Conservation (phyloP, 2,797 vertebrate species). For the Simalia tracyae region DNA sequence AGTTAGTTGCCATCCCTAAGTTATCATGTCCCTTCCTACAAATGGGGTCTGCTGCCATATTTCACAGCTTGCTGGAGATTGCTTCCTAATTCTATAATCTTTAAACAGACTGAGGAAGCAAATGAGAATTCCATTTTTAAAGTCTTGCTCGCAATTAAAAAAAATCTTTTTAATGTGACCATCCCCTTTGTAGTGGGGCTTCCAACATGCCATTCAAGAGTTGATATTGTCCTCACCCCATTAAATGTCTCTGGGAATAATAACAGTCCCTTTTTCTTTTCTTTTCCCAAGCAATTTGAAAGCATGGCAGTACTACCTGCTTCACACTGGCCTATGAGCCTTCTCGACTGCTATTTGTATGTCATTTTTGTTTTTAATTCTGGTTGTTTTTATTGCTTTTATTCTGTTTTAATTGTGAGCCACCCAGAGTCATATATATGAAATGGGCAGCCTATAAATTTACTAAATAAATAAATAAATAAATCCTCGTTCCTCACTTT, state of each 20-base stretch:
- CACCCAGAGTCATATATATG: neutral
- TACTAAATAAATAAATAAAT: neutral
- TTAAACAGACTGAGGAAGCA: constrained; percentile 4
- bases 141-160: neutral
- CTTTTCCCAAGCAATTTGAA: neutral
- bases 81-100: neutral
- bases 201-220: neutral
- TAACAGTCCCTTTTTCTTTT: neutral
- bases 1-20: neutral
- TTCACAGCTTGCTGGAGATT: neutral
- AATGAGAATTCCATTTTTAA: constrained; percentile 6
- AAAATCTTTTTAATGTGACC: neutral
- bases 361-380: neutral
- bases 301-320: neutral
- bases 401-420: neutral
- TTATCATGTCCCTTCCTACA: neutral
- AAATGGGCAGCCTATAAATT: neutral
- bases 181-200: neutral
- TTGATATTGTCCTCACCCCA: neutral
- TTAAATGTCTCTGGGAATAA: neutral
- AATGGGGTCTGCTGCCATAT: neutral
- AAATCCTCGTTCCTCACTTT: neutral
- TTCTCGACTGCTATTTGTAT: neutral
- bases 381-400: neutral
- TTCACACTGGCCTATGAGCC: neutral